Percentiles rank a stretch among this genome's conserved stretches.
Evolutionary conservation across 1,140 invertebrate species (phyloP).

Genomic region (Tetraneura akinire): DNA sequence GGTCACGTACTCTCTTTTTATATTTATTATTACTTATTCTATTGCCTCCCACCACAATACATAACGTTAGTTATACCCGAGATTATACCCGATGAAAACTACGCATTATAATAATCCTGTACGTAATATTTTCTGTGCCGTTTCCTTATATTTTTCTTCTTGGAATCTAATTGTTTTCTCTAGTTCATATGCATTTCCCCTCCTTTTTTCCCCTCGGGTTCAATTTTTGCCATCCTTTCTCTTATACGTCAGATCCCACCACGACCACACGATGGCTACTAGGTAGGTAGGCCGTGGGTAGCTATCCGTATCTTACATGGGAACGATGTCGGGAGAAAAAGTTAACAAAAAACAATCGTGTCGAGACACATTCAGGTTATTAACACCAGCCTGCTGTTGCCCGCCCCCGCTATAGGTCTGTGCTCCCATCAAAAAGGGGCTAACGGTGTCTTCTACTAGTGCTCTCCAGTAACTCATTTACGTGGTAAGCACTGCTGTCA

Average conservation of each 20-base stretch:
- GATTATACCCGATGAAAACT: background rate
- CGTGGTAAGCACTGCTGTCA: background rate
- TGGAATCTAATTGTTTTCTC: background rate
- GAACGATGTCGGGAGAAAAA: background rate
- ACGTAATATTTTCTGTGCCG: background rate
- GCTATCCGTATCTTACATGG: background rate
- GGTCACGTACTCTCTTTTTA: slow-evolving; percentile 40
- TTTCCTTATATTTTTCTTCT: background rate
- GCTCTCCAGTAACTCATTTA: slow-evolving; percentile 4
- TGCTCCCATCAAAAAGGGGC: background rate
- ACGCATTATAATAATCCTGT: background rate
- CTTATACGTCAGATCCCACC: background rate
- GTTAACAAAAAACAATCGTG: background rate
- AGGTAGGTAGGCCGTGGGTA: slow-evolving; percentile 22
- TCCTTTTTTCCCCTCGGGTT: background rate
- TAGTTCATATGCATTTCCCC: background rate
- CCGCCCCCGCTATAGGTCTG: background rate
- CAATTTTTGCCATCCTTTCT: slow-evolving; percentile 5
- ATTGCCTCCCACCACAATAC: slow-evolving; percentile 1
- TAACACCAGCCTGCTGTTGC: slow-evolving; percentile 24
- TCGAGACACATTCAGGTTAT: slow-evolving; percentile 31
- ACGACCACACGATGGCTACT: background rate
- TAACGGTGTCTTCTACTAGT: slow-evolving; percentile 41
- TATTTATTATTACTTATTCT: background rate
- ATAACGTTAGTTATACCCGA: background rate